Evolutionary conservation across 2,113 vertebrate species (phyloP).

Genomic region (Turdus rufiventris): DNA sequence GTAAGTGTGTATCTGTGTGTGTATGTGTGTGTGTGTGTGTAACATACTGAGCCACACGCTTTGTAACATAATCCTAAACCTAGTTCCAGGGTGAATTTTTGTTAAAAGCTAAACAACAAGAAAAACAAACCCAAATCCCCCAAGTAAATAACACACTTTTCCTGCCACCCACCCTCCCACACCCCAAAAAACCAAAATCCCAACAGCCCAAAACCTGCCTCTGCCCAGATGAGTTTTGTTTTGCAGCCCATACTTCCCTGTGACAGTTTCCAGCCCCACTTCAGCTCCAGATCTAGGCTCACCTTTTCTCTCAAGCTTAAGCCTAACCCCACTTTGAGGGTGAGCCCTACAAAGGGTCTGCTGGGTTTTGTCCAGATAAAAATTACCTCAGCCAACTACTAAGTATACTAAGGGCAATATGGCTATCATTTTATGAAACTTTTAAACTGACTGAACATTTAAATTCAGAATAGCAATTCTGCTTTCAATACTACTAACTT

Average conservation of each 20-base stretch:
- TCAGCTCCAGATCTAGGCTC: background rate
- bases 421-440: background rate
- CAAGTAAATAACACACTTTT: background rate
- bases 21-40: background rate
- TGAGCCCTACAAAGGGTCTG: background rate
- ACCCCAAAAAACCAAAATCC: background rate
- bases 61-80: fast-evolving
- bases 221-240: background rate
- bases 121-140: background rate
- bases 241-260: background rate
- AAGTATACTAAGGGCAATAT: background rate
- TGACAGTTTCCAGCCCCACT: background rate
- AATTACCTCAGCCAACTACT: background rate
- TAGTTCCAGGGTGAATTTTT: background rate
- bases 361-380: background rate
- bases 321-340: background rate
- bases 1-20: background rate
- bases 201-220: background rate
- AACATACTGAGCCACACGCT: background rate
- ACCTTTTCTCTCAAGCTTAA: background rate
- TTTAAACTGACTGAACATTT: background rate
- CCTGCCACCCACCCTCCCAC: too few relatives aligned
- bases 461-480: background rate
- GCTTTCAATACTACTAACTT: background rate
- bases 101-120: background rate